Evolutionary conservation across 2,113 vertebrate genomes (phyloP).

Genomic region (Calidris pugnax): DNA sequence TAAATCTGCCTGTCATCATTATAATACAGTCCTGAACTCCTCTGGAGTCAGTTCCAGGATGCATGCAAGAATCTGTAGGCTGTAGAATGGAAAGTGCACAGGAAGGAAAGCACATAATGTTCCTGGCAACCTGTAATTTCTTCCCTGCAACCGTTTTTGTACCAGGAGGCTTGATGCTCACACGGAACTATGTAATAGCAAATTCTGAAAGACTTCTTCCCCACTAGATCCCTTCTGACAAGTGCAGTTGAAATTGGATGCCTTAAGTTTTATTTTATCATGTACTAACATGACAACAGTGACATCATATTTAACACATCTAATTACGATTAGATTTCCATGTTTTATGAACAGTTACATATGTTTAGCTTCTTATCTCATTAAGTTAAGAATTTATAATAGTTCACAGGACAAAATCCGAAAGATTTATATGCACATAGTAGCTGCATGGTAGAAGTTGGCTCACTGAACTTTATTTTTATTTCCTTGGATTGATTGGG

Average conservation of each 20-base stretch:
- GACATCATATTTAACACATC: not conserved
- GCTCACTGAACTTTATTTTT: not conserved
- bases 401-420: not conserved
- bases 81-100: not conserved
- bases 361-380: not conserved
- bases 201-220: not conserved
- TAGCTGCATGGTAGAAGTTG: not conserved
- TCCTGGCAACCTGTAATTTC: not conserved
- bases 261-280: not conserved
- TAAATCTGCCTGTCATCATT: not conserved
- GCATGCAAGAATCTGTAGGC: not conserved
- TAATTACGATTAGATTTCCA: not conserved
- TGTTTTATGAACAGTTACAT: not conserved
- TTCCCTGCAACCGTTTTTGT: not conserved
- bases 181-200: not conserved
- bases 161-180: not conserved
- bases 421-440: not conserved
- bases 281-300: not conserved
- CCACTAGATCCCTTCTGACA: not conserved
- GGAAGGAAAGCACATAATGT: not conserved
- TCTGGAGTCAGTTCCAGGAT: not conserved
- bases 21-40: not conserved
- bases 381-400: not conserved
- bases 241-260: not conserved
- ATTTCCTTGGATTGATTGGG: not conserved